Evolutionary conservation across 2,113 vertebrate species (phyloP).

Genomic region (Catharus minimus): DNA sequence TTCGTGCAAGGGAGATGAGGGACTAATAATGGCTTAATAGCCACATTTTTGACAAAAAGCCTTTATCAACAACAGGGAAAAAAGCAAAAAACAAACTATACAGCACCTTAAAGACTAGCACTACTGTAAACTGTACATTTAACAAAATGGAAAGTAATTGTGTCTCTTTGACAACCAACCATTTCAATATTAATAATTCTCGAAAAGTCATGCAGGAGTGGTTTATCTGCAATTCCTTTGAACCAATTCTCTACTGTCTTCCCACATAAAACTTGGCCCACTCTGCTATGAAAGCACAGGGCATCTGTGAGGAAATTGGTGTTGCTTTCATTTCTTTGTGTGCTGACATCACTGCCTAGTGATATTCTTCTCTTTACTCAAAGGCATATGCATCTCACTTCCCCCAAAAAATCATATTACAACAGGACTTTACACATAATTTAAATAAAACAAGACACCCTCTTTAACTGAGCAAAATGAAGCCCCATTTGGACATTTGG

Average conservation of each 20-base stretch:
- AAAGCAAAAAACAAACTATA: neutral
- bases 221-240: conserved; percentile 9
- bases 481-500: neutral
- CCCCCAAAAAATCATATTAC: neutral
- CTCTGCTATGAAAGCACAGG: neutral
- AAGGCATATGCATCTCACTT: neutral
- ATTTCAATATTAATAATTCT: neutral
- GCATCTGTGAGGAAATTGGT: neutral
- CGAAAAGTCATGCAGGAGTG: neutral
- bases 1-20: neutral
- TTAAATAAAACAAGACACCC: neutral
- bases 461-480: neutral
- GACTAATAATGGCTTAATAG: neutral
- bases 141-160: neutral
- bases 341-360: neutral
- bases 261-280: neutral
- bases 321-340: neutral
- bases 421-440: neutral
- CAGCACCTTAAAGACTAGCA: neutral
- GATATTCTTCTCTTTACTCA: neutral
- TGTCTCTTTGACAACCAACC: neutral
- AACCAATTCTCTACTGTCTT: neutral
- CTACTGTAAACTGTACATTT: neutral
- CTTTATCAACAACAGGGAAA: neutral
- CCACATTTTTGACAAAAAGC: neutral